phyloP scores from a whole-genome alignment of 1,140 invertebrate species.

The Drosophila teissieri region DNA sequence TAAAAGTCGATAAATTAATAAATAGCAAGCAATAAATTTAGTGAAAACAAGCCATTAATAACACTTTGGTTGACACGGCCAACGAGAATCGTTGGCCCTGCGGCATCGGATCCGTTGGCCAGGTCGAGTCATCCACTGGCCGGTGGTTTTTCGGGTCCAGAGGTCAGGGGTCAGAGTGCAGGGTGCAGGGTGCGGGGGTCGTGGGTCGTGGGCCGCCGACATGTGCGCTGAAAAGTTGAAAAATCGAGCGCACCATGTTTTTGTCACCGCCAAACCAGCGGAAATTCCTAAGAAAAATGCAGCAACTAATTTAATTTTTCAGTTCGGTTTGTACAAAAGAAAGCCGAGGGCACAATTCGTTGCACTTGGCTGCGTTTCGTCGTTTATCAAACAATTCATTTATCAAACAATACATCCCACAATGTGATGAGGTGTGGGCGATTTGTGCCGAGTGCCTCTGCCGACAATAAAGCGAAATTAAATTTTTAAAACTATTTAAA shows the following conservation, averaged over 20 bases:
- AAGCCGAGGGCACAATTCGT: conserved; percentile 54
- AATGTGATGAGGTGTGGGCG: conserved; percentile 39
- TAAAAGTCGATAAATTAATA: conserved; percentile 82
- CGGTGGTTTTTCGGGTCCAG: not conserved
- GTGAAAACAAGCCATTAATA: conserved; percentile 83
- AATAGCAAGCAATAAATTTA: conserved; percentile 82
- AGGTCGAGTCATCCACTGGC: conserved; percentile 56
- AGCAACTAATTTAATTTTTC: conserved; percentile 56
- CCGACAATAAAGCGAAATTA: conserved; percentile 56
- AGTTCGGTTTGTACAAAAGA: conserved; percentile 10
- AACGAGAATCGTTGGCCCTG: conserved; percentile 25
- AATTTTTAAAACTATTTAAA: conserved; percentile 74
- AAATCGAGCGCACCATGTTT: conserved; percentile 77
- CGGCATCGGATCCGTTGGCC: conserved; percentile 39
- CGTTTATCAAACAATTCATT: conserved; percentile 38
- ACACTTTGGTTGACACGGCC: conserved; percentile 76
- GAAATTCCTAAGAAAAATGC: conserved; percentile 70
- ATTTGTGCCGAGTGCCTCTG: conserved; percentile 29
- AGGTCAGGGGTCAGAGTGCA: conserved; percentile 24
- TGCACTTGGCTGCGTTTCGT: conserved; percentile 66
- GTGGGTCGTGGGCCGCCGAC: conserved; percentile 29
- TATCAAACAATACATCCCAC: conserved; percentile 15
- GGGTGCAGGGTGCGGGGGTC: not conserved
- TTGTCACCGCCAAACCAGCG: conserved; percentile 69
- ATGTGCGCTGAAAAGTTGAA: conserved; percentile 67